Evolutionary conservation across 2,113 vertebrate genomes (phyloP), one percentile per base, ranked within the genome.

Genomic region (Trichechus manatus): DNA sequence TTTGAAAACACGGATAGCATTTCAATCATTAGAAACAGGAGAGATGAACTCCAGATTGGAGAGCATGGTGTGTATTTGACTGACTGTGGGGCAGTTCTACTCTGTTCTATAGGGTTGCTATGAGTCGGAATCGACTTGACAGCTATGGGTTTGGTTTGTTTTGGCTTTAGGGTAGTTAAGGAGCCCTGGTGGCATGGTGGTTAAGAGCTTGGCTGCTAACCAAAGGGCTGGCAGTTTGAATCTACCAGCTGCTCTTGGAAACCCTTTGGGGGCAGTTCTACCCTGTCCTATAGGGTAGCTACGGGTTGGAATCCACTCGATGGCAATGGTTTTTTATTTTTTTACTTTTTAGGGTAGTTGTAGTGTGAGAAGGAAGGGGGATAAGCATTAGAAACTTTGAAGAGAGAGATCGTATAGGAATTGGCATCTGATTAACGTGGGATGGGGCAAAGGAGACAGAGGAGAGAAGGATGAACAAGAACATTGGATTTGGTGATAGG

Each of bases 21-120:
- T 88, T 91, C 20, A 53, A 15, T 75, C 64, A 23, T 81, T 87
- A 97, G 61, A 86, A 93, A 74, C 29, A 72, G 64, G 36, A 84
- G 36, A 53, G 64, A 72, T 9, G 66, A 78, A 82, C 25, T 61
- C 68, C 44, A 61, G 50, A 6, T 22, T 53, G 29, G 59, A 59
- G 14, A 72, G 13, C 44, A 68, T 44, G 13, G 53, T 33, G 6
- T 23, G 42, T 17, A 81, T 94, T 44, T 74, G 47, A 39, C 23
- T 70, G 56, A 7, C 61, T 74, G 8, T 53, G 50, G 50, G 50
- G 50, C 50, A 53, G 50, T 53, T 53, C 50, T 53, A 53, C 50
- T 53, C 9, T 53, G 13, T 13, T 13, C 50, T 53, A 53, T 53
- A 53, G 50, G 50, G 50, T 53, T 13, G 50, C 50, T 13, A 53